Evolutionary conservation across 1,140 invertebrate species (phyloP).

Genomic region (Drosophila rhopaloa): DNA sequence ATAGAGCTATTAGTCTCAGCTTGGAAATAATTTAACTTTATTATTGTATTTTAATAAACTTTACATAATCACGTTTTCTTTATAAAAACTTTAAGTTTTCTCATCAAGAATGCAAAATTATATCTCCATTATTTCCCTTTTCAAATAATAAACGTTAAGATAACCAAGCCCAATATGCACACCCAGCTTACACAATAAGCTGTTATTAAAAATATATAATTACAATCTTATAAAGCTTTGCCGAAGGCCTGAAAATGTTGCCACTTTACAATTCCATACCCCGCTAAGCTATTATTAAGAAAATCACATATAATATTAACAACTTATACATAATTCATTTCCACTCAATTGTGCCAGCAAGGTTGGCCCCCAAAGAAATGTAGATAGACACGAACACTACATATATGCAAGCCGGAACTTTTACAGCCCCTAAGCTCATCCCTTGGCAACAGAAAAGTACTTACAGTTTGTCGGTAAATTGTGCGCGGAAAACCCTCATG

Average conservation of each 20-base stretch:
- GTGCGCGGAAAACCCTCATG: slow-evolving; percentile 60
- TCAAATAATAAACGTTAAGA: no score
- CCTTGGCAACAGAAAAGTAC: slow-evolving; percentile 57
- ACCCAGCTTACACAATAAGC: no score
- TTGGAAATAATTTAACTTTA: background rate
- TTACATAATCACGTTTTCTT: no score
- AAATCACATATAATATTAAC: slow-evolving; percentile 26
- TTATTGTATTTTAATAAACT: no score
- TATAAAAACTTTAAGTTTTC: no score
- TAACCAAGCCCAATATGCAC: no score
- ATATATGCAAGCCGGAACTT: slow-evolving; percentile 34
- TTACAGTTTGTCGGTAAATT: slow-evolving; percentile 56
- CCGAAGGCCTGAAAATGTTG: slow-evolving; percentile 8
- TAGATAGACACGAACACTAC: slow-evolving; percentile 1
- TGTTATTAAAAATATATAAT: background rate
- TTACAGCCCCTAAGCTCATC: slow-evolving; percentile 40
- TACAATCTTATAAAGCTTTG: background rate
- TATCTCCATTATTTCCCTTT: no score
- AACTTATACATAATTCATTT: slow-evolving; percentile 43
- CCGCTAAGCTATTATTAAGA: slow-evolving; percentile 18
- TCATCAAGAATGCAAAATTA: no score
- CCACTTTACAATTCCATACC: slow-evolving; percentile 3
- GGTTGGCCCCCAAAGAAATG: slow-evolving; percentile 1
- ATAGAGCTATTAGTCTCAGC: background rate
- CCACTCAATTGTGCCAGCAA: slow-evolving; percentile 23